Base-by-base conservation (phyloP, 2,113 vertebrate genomes). In the Pygoscelis adeliae region DNA sequence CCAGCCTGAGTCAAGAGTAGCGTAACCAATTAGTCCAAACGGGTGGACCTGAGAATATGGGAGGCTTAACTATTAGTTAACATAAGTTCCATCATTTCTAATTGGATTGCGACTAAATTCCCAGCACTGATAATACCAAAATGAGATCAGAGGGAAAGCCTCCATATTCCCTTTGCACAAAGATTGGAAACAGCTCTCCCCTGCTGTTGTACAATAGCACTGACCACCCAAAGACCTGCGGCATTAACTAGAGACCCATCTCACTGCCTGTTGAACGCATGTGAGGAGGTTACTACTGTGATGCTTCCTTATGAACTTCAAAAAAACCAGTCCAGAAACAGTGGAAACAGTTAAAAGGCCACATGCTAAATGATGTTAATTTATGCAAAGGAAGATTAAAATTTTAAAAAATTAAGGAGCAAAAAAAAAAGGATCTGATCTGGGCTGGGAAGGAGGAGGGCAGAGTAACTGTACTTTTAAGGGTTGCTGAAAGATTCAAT, bases 71-170 rank as follows among this genome's bases (percentile, higher is more conserved):
- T 81, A 70, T 83, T 82, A 94, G 89, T 66, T 61, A 96, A 95
- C 70, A 58, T 61, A 88, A 86, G 56, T 95, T 85, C 88, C 50
- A 97, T 96, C 71, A 88, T 89, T 95, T 93, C 90, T 97, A 97
- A 97, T 87, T 97, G 94, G 95, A 97, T 97, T 97, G 87, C 6
- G 1, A 88, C 90, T 92, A 94, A 92, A 93, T 88, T 97, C 93
- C 81, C 81, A 82, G 74, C 29, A 83, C 83, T 66, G 90, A 83
- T 90, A 95, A 96, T 89, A 84, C 80, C 85, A 87, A 92, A 91
- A 86, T 61, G 67, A 96, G 93, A 97, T 90, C 90, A 97, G 91
- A 95, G 38, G 67, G 16, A 96, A 97, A 93, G 95, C 74, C 46
- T 92, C 67, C 78, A 88, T 84, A 89, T 66, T 95, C 44, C 80